phyloP scores from a whole-genome alignment of 2,113 vertebrate species.

The Chaenogobius annularis region DNA sequence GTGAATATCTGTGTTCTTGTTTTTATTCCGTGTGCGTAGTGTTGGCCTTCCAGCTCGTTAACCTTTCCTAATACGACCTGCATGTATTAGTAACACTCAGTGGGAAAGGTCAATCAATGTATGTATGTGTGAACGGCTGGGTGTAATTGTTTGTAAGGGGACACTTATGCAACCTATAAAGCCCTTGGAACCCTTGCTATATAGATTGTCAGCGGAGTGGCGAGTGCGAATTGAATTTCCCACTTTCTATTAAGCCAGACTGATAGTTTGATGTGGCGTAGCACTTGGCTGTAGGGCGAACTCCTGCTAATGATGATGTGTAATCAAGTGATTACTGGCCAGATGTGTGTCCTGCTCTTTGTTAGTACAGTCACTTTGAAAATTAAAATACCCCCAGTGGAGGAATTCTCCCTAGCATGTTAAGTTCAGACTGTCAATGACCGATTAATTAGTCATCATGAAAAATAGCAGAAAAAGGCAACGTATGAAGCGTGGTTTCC shows the following conservation, averaged over 20 bases:
- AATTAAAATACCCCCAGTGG: slow-evolving; percentile 15
- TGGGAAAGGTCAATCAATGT: slow-evolving; percentile 75
- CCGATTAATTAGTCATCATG: slow-evolving; percentile 7
- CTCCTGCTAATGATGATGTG: slow-evolving; percentile 32
- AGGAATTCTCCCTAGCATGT: slow-evolving; percentile 5
- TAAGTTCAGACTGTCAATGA: slow-evolving; percentile 11
- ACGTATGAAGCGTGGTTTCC: not conserved
- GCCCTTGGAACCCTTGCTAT: slow-evolving; percentile 32
- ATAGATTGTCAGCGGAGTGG: slow-evolving; percentile 37
- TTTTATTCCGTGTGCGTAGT: slow-evolving; percentile 59
- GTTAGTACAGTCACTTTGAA: slow-evolving; percentile 2
- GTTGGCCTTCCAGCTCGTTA: slow-evolving; percentile 69
- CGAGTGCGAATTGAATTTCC: slow-evolving; percentile 50
- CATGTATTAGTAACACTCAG: slow-evolving; percentile 76
- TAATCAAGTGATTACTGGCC: slow-evolving; percentile 32
- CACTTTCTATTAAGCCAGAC: slow-evolving; percentile 58
- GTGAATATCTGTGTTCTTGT: slow-evolving; percentile 39
- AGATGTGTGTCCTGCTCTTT: slow-evolving; percentile 14
- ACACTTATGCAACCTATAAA: slow-evolving; percentile 54
- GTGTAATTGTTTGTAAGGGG: slow-evolving; percentile 65
- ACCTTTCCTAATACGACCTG: slow-evolving; percentile 76
- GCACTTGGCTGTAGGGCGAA: slow-evolving; percentile 20
- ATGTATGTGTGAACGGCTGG: slow-evolving; percentile 40
- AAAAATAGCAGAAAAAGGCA: slow-evolving; percentile 2
- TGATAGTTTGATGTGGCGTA: slow-evolving; percentile 41